Percentiles rank a stretch among this genome's conserved stretches.
Evolutionary conservation across 1,140 invertebrate genomes (phyloP).

Genomic region (Pentalonia nigronervosa): DNA sequence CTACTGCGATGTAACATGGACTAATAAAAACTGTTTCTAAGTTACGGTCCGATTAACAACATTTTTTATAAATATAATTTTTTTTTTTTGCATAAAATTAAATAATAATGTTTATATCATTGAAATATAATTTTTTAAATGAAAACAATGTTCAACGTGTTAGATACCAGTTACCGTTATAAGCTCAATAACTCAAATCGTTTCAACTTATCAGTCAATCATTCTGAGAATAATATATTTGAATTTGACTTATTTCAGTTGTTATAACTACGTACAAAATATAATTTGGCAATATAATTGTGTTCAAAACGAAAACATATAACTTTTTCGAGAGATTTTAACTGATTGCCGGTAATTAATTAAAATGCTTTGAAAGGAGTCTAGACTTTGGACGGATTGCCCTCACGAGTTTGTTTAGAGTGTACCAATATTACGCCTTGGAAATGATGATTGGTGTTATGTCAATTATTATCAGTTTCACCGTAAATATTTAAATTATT

Average conservation of each 20-base stretch:
- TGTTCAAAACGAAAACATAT: too few relatives aligned
- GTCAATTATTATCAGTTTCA: too few relatives aligned
- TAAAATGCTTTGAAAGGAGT: too few relatives aligned
- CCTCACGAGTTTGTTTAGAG: too few relatives aligned
- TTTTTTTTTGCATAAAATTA: background rate
- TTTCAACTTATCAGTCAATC: background rate
- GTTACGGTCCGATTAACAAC: background rate
- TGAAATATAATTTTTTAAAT: too few relatives aligned
- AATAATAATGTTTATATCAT: background rate
- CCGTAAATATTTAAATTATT: too few relatives aligned
- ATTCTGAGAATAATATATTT: background rate
- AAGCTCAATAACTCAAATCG: background rate
- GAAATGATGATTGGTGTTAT: too few relatives aligned
- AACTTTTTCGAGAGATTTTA: background rate
- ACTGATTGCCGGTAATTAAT: background rate
- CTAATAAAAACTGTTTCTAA: background rate
- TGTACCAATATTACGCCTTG: too few relatives aligned
- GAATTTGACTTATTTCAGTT: background rate
- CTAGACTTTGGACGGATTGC: too few relatives aligned
- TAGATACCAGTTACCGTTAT: too few relatives aligned
- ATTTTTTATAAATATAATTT: background rate
- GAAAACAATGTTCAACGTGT: too few relatives aligned
- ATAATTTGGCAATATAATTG: background rate
- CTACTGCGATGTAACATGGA: background rate
- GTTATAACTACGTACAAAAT: background rate